Base-by-base conservation (phyloP, 1,140 invertebrate species). In the Pseudomyrmex sp. region DNA sequence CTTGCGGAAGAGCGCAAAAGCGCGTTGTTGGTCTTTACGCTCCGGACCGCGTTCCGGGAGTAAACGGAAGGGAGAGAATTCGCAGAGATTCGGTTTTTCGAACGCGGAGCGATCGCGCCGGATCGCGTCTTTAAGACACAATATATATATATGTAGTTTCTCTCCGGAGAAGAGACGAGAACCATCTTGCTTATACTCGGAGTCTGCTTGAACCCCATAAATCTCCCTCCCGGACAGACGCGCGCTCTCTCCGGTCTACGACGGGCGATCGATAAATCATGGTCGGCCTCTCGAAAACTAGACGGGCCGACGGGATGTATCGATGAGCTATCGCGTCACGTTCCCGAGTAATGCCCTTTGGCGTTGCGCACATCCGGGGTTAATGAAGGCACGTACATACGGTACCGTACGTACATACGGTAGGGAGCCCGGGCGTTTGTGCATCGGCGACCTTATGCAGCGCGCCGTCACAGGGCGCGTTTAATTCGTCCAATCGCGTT, bases 401-500 rank as follows among this genome's bases (percentile, higher is more conserved):
- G 18, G 23, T n/a, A 63, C 0, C 35, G 5, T 35, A 35, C 35
- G 35, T 35, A 35, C 23, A 15, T 59, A 59, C 56, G 18, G 3
- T 12, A 4, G 50, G 50, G 1, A 18, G 2, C 83, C 23, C 13
- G 13, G 20, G 63, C 86, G 79, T 85, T 88, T 88, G 85, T 85
- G 75, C 75, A 87, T 82, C 75, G 83, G 10, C 82, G 82, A 83
- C 85, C 86, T 88, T 84, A 84, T 75, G 72, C 56, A 23, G 26
- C 15, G 66, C 18, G 18, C 10, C 74, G 58, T 85, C 83, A 70
- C 50, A 35, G 79, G 58, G 50, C 59, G 52, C 66, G 87, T 82
- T 89, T 89, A 88, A 90, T 90, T 86, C 89, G 84, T 85, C 68
- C 85, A 89, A 89, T 91, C 74, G 83, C 84, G 72, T 90, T 88